phyloP scores from a whole-genome alignment of 2,113 vertebrate species.

The Plotosus lineatus region DNA sequence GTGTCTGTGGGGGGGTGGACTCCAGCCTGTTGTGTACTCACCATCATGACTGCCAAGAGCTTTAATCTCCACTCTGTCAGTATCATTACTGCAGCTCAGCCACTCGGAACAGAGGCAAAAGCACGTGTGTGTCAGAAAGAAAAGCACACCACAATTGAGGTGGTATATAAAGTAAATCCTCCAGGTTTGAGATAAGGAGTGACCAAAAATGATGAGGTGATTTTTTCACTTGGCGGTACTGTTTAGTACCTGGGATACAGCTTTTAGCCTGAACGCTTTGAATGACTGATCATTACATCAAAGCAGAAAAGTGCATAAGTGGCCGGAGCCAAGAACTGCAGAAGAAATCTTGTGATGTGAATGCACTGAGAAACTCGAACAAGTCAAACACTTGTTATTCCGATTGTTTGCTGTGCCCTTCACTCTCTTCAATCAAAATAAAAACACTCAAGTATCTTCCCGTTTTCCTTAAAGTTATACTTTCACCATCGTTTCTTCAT shows the following conservation, averaged over 20 bases:
- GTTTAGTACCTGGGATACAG: background rate
- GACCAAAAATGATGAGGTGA: background rate
- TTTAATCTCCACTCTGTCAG: conserved; percentile 29
- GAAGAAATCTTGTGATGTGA: background rate
- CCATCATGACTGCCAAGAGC: conserved; percentile 29
- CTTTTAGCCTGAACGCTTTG: background rate
- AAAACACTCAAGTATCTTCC: no score
- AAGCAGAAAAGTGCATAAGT: background rate
- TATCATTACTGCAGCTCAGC: conserved; percentile 31
- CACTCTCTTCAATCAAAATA: no score
- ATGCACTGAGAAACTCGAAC: background rate
- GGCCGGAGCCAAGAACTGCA: background rate
- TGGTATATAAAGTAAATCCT: background rate
- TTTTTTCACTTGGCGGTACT: background rate
- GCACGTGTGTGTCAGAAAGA: background rate
- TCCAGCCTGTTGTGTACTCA: conserved; percentile 28
- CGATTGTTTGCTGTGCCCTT: no score
- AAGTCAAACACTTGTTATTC: no score
- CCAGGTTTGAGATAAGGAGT: background rate
- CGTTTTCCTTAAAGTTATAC: background rate
- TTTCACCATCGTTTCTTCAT: background rate
- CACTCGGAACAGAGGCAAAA: conserved; percentile 17
- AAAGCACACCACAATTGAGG: background rate
- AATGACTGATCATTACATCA: background rate
- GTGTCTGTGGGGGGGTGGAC: background rate